These are phyloP conservation scores for Dolichoris vasculosae DNA, from an alignment of 1,140 invertebrate genomes.

Conservation along the genomic window DNA sequence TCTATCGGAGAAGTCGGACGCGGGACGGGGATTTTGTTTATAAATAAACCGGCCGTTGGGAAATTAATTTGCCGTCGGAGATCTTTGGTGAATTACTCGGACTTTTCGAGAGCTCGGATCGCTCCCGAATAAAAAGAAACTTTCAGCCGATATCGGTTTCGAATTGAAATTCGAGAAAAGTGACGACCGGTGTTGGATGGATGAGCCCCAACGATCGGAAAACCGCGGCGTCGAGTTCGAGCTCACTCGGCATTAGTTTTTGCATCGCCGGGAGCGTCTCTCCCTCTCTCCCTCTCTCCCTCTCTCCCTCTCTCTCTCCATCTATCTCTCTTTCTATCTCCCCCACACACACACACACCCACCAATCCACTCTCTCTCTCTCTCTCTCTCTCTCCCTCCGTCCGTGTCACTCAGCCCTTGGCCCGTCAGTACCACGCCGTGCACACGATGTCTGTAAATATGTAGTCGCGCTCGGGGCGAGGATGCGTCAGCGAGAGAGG, in stretches of 20 bases:
- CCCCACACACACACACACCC: not conserved
- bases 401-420: not conserved
- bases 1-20: not conserved
- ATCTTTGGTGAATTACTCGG: no score
- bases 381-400: not conserved
- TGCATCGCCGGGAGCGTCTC: not conserved
- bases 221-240: not conserved
- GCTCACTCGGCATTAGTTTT: not conserved
- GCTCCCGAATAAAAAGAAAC: no score
- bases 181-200: no score
- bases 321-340: not conserved
- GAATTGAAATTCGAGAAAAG: not conserved
- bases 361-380: not conserved
- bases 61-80: not conserved
- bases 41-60: not conserved
- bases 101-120: no score
- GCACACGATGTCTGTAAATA: slow-evolving; percentile 38
- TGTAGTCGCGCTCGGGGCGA: not conserved
- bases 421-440: no score
- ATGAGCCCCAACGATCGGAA: not conserved
- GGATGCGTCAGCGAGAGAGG: not conserved
- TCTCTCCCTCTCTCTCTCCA: no score
- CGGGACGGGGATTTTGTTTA: not conserved
- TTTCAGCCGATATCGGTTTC: no score
- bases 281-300: not conserved